Evolutionary conservation across 2,888 invertebrate species (phyloP).

Genomic region (Erebia epiphron): DNA sequence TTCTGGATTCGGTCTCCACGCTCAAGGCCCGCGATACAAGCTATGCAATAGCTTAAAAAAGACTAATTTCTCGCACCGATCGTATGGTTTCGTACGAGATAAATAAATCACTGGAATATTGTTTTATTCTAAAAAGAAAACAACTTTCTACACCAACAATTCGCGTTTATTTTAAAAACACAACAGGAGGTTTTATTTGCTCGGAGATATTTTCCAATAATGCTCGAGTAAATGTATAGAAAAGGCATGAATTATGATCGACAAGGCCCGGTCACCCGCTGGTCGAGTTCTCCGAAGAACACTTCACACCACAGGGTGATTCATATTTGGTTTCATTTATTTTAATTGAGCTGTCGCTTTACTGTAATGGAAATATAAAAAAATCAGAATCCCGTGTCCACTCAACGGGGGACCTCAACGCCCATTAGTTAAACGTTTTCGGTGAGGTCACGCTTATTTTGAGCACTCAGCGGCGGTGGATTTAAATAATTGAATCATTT

Average conservation of each 20-base stretch:
- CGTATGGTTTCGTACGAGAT: background rate
- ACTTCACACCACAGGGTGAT: slow-evolving; percentile 46
- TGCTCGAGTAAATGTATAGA: slow-evolving; percentile 36
- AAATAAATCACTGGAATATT: background rate
- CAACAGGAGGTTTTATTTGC: slow-evolving; percentile 32
- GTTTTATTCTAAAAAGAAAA: slow-evolving; percentile 7
- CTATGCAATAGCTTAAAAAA: no score
- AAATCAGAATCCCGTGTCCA: slow-evolving; percentile 42
- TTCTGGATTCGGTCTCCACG: no score
- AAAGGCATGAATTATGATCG: slow-evolving; percentile 37
- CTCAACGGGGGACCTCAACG: slow-evolving; percentile 43
- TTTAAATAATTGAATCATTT: slow-evolving; percentile 42
- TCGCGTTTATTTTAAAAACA: slow-evolving; percentile 14
- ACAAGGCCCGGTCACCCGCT: slow-evolving; percentile 54
- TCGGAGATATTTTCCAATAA: slow-evolving; percentile 27
- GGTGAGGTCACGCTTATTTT: slow-evolving; percentile 43
- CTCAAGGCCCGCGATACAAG: no score
- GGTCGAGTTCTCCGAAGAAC: slow-evolving; percentile 63
- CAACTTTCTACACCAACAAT: slow-evolving; percentile 21
- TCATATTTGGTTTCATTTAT: slow-evolving; percentile 47
- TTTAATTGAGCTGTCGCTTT: slow-evolving; percentile 52
- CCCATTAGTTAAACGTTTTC: slow-evolving; percentile 43
- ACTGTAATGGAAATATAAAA: slow-evolving; percentile 42
- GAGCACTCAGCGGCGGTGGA: slow-evolving; percentile 32
- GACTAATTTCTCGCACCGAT: background rate